phyloP scores from a whole-genome alignment of 2,113 vertebrate genomes.

The Drymodes brunneopygia region DNA sequence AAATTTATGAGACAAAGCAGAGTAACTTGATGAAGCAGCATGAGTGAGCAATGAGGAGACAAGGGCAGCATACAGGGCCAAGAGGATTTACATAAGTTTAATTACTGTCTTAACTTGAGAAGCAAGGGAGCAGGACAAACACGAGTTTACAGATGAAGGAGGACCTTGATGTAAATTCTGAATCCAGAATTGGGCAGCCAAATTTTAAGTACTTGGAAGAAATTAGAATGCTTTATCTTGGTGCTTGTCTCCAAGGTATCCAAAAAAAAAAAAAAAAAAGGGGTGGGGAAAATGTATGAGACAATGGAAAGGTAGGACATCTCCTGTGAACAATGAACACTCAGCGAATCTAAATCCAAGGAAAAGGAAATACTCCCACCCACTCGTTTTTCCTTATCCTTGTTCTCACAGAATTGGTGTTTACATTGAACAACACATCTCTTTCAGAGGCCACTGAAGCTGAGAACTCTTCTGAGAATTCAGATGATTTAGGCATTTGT shows the following conservation, averaged over 20 bases:
- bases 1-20: neutral
- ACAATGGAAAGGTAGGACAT: constrained; percentile 40
- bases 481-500: neutral
- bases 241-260: neutral
- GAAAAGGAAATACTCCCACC: constrained; percentile 43
- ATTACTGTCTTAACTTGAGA: neutral
- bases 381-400: constrained; percentile 20
- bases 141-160: neutral
- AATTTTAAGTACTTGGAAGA: neutral
- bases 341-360: neutral
- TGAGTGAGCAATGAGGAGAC: neutral
- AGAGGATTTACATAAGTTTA: neutral
- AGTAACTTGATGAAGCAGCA: neutral
- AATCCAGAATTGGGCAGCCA: neutral
- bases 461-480: neutral
- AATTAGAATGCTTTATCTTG: neutral
- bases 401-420: constrained; percentile 15
- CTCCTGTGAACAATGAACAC: constrained; percentile 20
- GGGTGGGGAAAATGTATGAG: neutral
- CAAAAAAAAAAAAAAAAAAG: neutral
- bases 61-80: neutral
- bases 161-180: neutral
- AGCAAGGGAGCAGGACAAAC: neutral
- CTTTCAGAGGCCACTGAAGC: neutral
- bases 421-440: neutral